Evolutionary conservation across 2,113 vertebrate genomes (phyloP).

Genomic region (Gambusia affinis): DNA sequence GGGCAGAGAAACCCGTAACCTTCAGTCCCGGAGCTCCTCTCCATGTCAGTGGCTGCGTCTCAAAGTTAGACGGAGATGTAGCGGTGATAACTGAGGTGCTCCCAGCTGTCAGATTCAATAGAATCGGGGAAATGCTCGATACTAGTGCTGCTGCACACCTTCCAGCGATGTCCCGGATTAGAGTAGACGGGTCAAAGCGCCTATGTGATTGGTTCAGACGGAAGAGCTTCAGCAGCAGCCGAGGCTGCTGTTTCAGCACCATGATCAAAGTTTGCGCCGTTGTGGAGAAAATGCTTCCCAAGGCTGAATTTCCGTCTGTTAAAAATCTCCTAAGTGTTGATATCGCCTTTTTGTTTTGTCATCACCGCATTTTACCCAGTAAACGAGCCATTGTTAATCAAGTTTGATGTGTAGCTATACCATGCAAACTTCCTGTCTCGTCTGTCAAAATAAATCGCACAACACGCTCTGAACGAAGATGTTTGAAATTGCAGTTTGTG

Average conservation of each 20-base stretch:
- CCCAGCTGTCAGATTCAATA: background rate
- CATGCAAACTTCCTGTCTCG: background rate
- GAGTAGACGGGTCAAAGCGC: background rate
- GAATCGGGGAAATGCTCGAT: background rate
- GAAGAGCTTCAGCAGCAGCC: background rate
- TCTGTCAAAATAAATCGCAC: slow-evolving; percentile 51
- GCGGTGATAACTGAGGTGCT: background rate
- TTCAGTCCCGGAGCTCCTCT: background rate
- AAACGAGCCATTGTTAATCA: background rate
- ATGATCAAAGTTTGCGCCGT: slow-evolving; percentile 10
- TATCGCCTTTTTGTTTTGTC: background rate
- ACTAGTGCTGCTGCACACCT: no score
- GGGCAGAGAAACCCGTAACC: background rate
- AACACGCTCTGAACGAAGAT: background rate
- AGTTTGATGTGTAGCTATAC: no score
- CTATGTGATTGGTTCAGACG: slow-evolving; percentile 3
- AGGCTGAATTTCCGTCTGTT: slow-evolving; percentile 2
- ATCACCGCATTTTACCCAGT: slow-evolving; percentile 1
- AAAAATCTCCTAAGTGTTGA: background rate
- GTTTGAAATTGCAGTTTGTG: background rate
- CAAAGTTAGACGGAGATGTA: background rate
- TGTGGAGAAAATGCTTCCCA: background rate
- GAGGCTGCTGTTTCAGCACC: slow-evolving; percentile 34
- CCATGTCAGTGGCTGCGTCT: background rate
- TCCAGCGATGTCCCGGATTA: background rate